Evolutionary conservation across 1,140 invertebrate genomes (phyloP), one percentile per base, ranked within the genome.

Genomic region (Atta cephalotes): DNA sequence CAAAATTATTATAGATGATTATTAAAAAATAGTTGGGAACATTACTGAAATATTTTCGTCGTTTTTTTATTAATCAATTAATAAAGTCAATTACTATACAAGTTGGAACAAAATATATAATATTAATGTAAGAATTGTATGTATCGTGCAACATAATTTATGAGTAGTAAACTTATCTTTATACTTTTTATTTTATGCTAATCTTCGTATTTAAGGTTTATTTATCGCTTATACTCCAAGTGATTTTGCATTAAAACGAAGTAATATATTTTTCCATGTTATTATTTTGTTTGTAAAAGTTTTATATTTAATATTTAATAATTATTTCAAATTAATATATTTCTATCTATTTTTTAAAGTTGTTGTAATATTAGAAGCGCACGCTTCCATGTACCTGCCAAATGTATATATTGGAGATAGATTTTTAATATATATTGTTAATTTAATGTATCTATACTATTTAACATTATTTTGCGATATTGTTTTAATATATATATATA

Each of bases 371-470:
- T 45, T 66, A 89, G 87, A 91, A 93, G 93, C 93, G 94, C 94
- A 94, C 80, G 92, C 94, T 94, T 94, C 90, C 82, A 93, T 76
- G 93, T 94, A 94, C 94, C 94, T 94, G 94, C 90, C 90, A 92
- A 92, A 93, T 92, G 88, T 93, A 91, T 86, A 92, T 90, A 86
- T 65, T 85, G 58, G 70, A 90, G 21, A 60, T 90, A 90, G 58
- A 88, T 77, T 39, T 85, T 88, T n/a, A 89, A 90, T 90, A 90
- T 88, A 90, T 90, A 66, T 9, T 77, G 85, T 66, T 78, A 65
- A 70, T 58, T 58, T 63, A 86, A 45, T 45, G 39, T 53, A 18
- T 16, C 62, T 62, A 35, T 35, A 18, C 6, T 63, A 77, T 68
- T 68, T 39, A 65, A 58, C 49, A 72, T 68, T 3, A 74, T 84